These are phyloP conservation scores for Hydropsyche betteni DNA, from an alignment of 2,888 invertebrate species.

Conservation along the genomic window DNA sequence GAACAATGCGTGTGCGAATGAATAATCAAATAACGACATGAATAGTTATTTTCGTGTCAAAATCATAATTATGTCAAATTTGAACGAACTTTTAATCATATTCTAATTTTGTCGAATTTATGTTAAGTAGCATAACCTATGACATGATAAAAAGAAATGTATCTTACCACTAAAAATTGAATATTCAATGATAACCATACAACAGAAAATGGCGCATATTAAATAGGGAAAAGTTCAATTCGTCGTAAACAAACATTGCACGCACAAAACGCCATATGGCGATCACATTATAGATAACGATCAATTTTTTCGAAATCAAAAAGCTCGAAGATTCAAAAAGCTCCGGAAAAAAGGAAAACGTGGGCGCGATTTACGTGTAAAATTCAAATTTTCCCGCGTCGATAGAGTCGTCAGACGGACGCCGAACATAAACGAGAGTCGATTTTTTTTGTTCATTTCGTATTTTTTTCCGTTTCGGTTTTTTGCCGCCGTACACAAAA, in stretches of 20 bases:
- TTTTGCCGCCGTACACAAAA: conserved; percentile 11
- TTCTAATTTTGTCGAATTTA: not conserved
- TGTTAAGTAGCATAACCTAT: not conserved
- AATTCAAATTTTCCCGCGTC: conserved; percentile 3
- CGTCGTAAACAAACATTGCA: too few species aligned
- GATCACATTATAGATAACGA: too few species aligned
- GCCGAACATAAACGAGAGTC: conserved; percentile 4
- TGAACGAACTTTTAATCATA: conserved; percentile 5
- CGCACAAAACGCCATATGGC: too few species aligned
- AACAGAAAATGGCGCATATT: too few species aligned
- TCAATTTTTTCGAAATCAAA: too few species aligned
- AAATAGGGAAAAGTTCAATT: too few species aligned
- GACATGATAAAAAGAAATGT: not conserved
- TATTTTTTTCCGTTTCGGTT: not conserved
- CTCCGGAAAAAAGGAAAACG: not conserved
- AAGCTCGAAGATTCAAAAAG: too few species aligned
- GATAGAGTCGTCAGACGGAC: conserved; percentile 10
- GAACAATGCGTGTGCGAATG: not conserved
- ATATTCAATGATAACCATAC: too few species aligned
- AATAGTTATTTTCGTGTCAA: not conserved
- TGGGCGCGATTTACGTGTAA: conserved; percentile 7
- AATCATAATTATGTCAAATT: conserved; percentile 13
- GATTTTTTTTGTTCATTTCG: not conserved
- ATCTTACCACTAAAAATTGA: too few species aligned
- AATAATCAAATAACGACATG: not conserved